Percentiles rank a stretch among this genome's conserved stretches.
These are phyloP conservation scores for Calonectris borealis DNA, from an alignment of 2,113 vertebrate genomes.

Conservation along the genomic window DNA sequence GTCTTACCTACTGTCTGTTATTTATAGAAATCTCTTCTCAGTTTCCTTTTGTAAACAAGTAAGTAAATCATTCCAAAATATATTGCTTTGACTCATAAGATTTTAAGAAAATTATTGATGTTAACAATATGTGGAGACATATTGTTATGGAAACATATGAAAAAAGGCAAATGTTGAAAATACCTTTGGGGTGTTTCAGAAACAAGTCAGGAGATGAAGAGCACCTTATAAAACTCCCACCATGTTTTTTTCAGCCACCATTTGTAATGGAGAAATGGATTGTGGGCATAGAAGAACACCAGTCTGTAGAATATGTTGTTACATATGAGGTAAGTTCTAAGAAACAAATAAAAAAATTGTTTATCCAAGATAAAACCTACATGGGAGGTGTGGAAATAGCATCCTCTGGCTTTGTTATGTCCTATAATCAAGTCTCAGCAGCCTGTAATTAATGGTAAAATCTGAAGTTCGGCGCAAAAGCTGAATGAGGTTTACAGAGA, in stretches of 20 bases:
- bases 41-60: background rate
- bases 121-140: too few species aligned
- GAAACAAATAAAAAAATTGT: background rate
- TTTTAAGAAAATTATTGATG: background rate
- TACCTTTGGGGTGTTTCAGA: background rate
- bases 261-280: constrained; percentile 99
- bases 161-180: background rate
- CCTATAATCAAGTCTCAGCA: constrained; percentile 17
- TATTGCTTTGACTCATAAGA: background rate
- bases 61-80: background rate
- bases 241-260: constrained; percentile 84
- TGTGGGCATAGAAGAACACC: constrained; percentile 83
- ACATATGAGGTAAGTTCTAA: constrained; percentile 89
- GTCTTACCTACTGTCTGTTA: background rate
- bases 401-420: constrained; percentile 12
- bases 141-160: background rate
- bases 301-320: constrained; percentile 88
- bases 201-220: background rate
- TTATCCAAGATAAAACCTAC: constrained; percentile 18
- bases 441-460: constrained; percentile 45
- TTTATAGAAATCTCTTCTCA: background rate
- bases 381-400: background rate
- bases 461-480: constrained; percentile 27
- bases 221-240: background rate
- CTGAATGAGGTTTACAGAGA: constrained; percentile 31